These are phyloP conservation scores for Hippocampus mohnikei DNA, from an alignment of 2,113 vertebrate species.

Conservation along the genomic window DNA sequence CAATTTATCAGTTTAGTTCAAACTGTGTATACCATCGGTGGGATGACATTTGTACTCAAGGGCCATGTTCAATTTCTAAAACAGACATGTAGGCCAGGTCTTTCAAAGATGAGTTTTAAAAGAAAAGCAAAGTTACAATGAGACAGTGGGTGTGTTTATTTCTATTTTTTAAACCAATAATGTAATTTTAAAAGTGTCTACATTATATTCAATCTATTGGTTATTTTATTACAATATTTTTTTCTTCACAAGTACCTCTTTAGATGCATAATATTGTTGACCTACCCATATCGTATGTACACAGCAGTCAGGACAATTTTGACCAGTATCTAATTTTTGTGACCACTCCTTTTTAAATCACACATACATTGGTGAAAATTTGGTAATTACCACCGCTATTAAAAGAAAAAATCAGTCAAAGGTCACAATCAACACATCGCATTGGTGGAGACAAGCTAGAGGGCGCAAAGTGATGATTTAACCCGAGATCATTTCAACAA, in stretches of 20 bases:
- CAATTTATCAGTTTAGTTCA: neutral
- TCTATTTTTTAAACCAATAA: too few relatives aligned
- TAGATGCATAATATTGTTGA: neutral
- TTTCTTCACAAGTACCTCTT: neutral
- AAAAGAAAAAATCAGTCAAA: neutral
- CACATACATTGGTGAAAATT: neutral
- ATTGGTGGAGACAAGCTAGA: neutral
- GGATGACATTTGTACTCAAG: neutral
- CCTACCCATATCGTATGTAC: neutral
- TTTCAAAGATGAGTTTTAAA: neutral
- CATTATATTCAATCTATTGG: too few relatives aligned
- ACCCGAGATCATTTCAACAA: neutral
- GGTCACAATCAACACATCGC: neutral
- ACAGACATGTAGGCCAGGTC: neutral
- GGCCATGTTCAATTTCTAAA: neutral
- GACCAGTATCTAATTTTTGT: too few relatives aligned
- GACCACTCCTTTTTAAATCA: neutral
- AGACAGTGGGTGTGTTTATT: too few relatives aligned
- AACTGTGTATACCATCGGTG: neutral
- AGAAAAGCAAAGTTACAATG: too few relatives aligned
- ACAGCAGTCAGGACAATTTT: too few relatives aligned
- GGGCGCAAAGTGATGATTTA: neutral
- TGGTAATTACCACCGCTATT: too few relatives aligned
- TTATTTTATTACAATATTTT: too few relatives aligned
- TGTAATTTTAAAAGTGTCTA: too few relatives aligned